phyloP scores from a whole-genome alignment of 2,797 vertebrate species.

The Tenualosa ilisha region DNA sequence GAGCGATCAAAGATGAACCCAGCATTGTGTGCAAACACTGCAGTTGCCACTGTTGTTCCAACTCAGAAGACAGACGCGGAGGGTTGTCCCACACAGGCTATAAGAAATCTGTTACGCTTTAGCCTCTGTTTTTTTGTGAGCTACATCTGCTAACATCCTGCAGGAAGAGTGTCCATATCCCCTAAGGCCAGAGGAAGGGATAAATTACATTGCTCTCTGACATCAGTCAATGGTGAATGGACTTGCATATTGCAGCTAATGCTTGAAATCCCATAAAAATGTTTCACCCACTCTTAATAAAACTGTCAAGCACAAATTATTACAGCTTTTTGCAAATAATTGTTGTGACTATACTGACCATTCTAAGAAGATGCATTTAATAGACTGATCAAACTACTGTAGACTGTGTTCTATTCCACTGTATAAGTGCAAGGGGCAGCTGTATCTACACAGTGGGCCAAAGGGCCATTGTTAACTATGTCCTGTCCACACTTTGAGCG shows the following conservation, averaged over 20 bases:
- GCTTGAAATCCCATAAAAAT: neutral
- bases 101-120: neutral
- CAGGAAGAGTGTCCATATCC: neutral
- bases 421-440: neutral
- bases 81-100: neutral
- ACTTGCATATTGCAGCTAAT: neutral
- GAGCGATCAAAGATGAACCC: neutral
- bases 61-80: neutral
- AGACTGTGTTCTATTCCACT: neutral
- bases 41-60: neutral
- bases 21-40: neutral
- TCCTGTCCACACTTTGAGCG: neutral
- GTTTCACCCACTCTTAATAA: neutral
- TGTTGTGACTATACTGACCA: neutral
- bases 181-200: slow-evolving; percentile 12
- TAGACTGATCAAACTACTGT: neutral
- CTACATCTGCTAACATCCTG: neutral
- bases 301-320: neutral
- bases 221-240: neutral
- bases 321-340: too few relatives aligned
- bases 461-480: neutral
- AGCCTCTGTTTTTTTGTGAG: neutral
- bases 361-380: neutral
- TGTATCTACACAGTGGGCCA: neutral
- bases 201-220: slow-evolving; percentile 11